Evolutionary conservation across 2,888 invertebrate species (phyloP).

Genomic region (Pseudococcus longispinus): DNA sequence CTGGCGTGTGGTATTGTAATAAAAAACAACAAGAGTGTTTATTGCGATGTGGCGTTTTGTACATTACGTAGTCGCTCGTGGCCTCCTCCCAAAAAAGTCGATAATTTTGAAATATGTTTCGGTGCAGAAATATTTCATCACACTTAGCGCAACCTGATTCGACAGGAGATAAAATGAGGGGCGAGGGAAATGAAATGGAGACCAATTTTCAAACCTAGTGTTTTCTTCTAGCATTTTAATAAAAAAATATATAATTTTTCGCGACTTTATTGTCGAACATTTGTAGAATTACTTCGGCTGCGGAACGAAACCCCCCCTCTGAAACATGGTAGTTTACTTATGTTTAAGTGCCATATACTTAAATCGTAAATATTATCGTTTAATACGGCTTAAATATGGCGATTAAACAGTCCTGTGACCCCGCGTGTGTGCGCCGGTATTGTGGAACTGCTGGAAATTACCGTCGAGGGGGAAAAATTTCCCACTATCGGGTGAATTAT

Average conservation of each 20-base stretch:
- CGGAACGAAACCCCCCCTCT: not conserved
- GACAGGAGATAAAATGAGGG: not conserved
- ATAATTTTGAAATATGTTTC: not conserved
- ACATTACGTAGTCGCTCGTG: not conserved
- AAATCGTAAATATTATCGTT: slow-evolving; percentile 19
- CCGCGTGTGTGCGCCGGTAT: not conserved
- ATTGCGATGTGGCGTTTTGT: not conserved
- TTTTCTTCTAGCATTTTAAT: not conserved
- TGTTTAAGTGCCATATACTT: slow-evolving; percentile 26
- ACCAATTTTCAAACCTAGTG: not conserved
- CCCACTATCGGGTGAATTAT: slow-evolving; percentile 22
- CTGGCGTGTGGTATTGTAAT: slow-evolving; percentile 3
- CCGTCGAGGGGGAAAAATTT: slow-evolving; percentile 2
- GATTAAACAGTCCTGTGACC: slow-evolving; percentile 28
- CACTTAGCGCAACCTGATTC: not conserved
- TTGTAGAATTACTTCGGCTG: not conserved
- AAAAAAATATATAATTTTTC: not conserved
- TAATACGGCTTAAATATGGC: slow-evolving; percentile 23
- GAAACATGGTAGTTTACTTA: slow-evolving; percentile 9
- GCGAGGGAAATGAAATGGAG: not conserved
- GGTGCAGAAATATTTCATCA: not conserved
- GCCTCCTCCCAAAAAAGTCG: not conserved
- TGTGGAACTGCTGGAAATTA: not conserved
- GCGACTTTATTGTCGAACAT: not conserved
- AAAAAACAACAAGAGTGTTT: slow-evolving; percentile 6